These are phyloP conservation scores for Scaptomyza hsui DNA, from an alignment of 1,140 invertebrate genomes.

Conservation along the genomic window DNA sequence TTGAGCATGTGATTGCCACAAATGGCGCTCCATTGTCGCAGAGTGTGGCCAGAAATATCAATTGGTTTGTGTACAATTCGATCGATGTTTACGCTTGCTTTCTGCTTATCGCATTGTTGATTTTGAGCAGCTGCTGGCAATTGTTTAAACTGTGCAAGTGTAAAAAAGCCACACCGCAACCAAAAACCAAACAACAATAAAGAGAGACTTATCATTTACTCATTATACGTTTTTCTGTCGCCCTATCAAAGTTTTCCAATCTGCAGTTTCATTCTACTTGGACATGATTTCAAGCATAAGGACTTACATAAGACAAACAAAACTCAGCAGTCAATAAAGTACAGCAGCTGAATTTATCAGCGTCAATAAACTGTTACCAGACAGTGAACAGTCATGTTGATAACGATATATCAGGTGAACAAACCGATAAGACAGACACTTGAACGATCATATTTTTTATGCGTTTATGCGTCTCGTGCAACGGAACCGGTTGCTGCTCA, in stretches of 20 bases:
- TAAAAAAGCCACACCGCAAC: neutral
- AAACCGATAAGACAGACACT: constrained; percentile 2
- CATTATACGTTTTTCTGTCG: neutral
- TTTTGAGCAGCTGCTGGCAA: constrained; percentile 13
- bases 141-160: constrained; percentile 3
- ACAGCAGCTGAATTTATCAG: neutral
- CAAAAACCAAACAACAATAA: constrained; percentile 54
- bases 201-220: neutral
- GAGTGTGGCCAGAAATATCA: constrained; percentile 85
- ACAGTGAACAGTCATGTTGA: constrained; percentile 1
- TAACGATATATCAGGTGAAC: neutral
- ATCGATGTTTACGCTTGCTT: constrained; percentile 86
- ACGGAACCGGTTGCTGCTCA: constrained; percentile 4
- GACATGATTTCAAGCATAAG: neutral
- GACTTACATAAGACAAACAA: neutral
- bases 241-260: neutral
- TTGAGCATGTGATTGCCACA: constrained; percentile 85
- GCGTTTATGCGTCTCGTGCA: neutral
- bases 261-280: no score
- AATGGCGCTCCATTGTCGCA: constrained; percentile 83
- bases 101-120: constrained; percentile 19
- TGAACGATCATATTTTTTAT: neutral
- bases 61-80: constrained; percentile 87
- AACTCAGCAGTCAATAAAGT: neutral
- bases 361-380: neutral